Evolutionary conservation across 2,888 invertebrate genomes (phyloP).

Genomic region (Nomada flava): DNA sequence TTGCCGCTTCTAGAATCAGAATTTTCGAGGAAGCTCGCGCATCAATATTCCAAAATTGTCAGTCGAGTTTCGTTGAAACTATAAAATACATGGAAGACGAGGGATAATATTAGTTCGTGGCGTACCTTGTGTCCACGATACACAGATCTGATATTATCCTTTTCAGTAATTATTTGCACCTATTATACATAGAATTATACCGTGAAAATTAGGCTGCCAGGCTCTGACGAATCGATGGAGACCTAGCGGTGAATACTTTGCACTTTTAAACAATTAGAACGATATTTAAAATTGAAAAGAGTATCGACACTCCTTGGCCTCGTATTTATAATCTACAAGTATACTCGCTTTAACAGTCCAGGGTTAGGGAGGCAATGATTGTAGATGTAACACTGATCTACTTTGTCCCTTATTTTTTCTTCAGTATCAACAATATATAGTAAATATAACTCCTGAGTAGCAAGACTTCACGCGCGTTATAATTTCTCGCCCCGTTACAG

Average conservation of each 20-base stretch:
- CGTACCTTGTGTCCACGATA: constrained; percentile 41
- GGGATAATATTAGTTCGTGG: constrained; percentile 47
- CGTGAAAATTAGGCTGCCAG: constrained; percentile 64
- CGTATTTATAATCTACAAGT: constrained; percentile 59
- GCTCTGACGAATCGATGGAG: constrained; percentile 33
- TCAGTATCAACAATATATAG: constrained; percentile 60
- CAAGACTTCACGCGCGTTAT: constrained; percentile 46
- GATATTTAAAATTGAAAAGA: constrained; percentile 33
- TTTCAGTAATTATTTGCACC: constrained; percentile 31
- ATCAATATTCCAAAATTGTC: constrained; percentile 25
- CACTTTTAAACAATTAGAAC: constrained; percentile 29
- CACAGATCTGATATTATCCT: constrained; percentile 34
- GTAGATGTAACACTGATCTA: constrained; percentile 58
- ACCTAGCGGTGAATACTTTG: constrained; percentile 4
- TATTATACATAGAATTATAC: constrained; percentile 53
- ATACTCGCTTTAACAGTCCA: constrained; percentile 45
- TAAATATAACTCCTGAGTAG: constrained; percentile 54
- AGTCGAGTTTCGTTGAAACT: constrained; percentile 42
- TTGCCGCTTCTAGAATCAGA: constrained; percentile 13
- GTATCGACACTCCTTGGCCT: constrained; percentile 67
- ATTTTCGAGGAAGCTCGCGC: neutral
- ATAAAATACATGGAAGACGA: constrained; percentile 64
- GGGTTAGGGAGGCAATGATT: constrained; percentile 47
- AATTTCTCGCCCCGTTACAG: constrained; percentile 24
- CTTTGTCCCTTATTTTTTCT: neutral